Evolutionary conservation across 1,140 invertebrate species (phyloP).

Genomic region (Lucilia cuprina): DNA sequence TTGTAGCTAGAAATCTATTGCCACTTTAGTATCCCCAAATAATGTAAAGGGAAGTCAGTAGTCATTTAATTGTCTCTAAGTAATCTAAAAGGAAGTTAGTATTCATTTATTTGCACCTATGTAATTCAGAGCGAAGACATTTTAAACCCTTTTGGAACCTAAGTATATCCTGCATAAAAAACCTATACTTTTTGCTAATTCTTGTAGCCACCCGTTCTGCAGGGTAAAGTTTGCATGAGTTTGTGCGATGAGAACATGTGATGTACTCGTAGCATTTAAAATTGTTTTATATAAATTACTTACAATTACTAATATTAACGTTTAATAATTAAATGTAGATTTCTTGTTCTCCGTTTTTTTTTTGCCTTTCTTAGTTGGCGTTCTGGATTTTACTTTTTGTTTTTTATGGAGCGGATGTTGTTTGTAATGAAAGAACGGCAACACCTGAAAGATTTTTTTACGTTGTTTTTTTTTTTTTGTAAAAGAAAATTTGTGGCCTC

Average conservation of each 20-base stretch:
- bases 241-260: not conserved
- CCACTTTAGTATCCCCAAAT: too few relatives aligned
- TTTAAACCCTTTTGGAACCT: too few relatives aligned
- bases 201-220: too few relatives aligned
- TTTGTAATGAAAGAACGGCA: not conserved
- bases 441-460: not conserved
- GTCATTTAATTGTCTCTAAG: too few relatives aligned
- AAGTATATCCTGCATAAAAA: too few relatives aligned
- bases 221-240: not conserved
- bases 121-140: too few relatives aligned
- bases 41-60: too few relatives aligned
- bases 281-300: constrained; percentile 34
- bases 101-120: too few relatives aligned
- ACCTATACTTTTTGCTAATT: too few relatives aligned
- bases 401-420: not conserved
- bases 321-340: constrained; percentile 34
- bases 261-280: not conserved
- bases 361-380: not conserved
- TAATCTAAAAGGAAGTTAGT: too few relatives aligned
- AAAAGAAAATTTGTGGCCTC: not conserved
- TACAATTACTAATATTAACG: constrained; percentile 34
- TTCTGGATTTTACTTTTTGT: not conserved
- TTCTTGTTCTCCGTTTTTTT: not conserved
- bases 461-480: not conserved
- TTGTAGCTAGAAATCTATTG: too few relatives aligned